phyloP scores from a whole-genome alignment of 1,140 invertebrate species.

The Drosophila ercepeae region DNA sequence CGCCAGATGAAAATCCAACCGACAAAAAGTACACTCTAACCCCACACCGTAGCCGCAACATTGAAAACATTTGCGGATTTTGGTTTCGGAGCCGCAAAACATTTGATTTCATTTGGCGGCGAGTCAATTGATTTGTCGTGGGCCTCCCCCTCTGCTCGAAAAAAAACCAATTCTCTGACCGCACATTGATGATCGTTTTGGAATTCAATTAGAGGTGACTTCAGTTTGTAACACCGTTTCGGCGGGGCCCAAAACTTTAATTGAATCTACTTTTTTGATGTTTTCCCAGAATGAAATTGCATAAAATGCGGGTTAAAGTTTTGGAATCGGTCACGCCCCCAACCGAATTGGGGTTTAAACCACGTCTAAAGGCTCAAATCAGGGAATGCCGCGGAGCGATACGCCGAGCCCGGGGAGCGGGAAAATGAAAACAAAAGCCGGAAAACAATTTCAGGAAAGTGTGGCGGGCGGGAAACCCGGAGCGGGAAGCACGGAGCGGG shows the following conservation, averaged over 20 bases:
- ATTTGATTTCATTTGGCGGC: constrained; percentile 70
- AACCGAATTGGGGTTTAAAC: constrained; percentile 30
- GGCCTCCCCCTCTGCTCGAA: constrained; percentile 5
- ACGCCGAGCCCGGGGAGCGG: neutral
- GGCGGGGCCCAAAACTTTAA: constrained; percentile 40
- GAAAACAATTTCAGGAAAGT: constrained; percentile 75
- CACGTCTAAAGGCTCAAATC: constrained; percentile 31
- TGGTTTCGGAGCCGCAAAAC: constrained; percentile 62
- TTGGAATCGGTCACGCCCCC: constrained; percentile 33
- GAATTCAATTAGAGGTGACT: constrained; percentile 73
- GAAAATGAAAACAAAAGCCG: constrained; percentile 71
- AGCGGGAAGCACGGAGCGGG: constrained; percentile 11
- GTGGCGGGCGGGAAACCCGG: constrained; percentile 12
- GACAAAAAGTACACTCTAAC: neutral
- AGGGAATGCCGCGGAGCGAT: constrained; percentile 19
- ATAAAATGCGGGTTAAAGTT: constrained; percentile 43
- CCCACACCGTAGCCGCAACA: constrained; percentile 9
- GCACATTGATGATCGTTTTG: constrained; percentile 17
- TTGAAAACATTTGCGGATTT: constrained; percentile 58
- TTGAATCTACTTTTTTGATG: constrained; percentile 37
- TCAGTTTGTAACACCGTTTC: constrained; percentile 44
- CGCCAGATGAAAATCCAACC: constrained; percentile 4
- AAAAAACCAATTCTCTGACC: constrained; percentile 8
- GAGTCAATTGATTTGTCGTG: constrained; percentile 75
- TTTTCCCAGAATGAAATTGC: constrained; percentile 21